These are phyloP conservation scores for Drosophila albomicans DNA, from an alignment of 1,140 invertebrate genomes.

Conservation along the genomic window DNA sequence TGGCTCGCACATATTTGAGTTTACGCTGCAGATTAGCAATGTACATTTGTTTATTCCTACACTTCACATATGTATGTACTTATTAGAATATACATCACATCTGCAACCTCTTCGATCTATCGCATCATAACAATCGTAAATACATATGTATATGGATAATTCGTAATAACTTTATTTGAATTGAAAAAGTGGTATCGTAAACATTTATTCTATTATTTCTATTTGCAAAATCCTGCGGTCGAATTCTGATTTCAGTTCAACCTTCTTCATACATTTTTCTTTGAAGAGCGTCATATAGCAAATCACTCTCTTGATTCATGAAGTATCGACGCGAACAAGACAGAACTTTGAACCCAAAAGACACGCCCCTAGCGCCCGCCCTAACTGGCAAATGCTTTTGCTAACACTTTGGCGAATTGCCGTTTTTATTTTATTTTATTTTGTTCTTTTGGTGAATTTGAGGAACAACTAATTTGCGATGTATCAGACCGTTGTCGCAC, in stretches of 20 bases:
- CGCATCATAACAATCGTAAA: too few species aligned
- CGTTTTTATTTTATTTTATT: slow-evolving; percentile 8
- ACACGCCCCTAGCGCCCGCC: slow-evolving; percentile 30
- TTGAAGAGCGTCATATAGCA: slow-evolving; percentile 42
- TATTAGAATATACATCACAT: too few species aligned
- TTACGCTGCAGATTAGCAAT: slow-evolving; percentile 61
- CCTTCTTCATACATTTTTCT: too few species aligned
- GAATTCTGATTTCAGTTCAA: too few species aligned
- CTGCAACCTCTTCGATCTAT: too few species aligned
- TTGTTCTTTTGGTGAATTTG: slow-evolving; percentile 6
- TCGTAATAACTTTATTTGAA: too few species aligned
- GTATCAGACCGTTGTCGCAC: slow-evolving; percentile 42
- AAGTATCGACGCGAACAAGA: slow-evolving; percentile 48
- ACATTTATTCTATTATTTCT: too few species aligned
- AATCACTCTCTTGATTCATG: slow-evolving; percentile 83
- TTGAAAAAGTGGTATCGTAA: too few species aligned
- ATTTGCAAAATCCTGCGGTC: too few species aligned
- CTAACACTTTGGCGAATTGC: background rate
- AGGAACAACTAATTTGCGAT: slow-evolving; percentile 27
- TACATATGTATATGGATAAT: too few species aligned
- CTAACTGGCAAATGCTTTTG: slow-evolving; percentile 54
- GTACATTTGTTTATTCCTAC: slow-evolving; percentile 20
- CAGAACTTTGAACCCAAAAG: slow-evolving; percentile 34
- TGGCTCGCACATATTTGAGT: slow-evolving; percentile 27
- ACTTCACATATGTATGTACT: background rate